These are phyloP conservation scores for Noctua janthe DNA, from an alignment of 2,888 invertebrate species.

Conservation along the genomic window DNA sequence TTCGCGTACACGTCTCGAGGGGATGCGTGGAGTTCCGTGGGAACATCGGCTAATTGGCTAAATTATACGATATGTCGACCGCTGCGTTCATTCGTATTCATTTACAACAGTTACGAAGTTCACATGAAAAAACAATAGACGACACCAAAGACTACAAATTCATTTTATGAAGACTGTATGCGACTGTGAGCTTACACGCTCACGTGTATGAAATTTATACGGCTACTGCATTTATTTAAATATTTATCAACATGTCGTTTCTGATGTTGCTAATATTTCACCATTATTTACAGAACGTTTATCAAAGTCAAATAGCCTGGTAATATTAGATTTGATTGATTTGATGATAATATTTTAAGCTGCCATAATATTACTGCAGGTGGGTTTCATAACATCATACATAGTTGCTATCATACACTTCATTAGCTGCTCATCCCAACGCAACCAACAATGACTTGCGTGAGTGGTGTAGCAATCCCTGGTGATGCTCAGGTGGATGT, in stretches of 20 bases:
- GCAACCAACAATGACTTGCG: constrained; percentile 60
- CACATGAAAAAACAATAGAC: constrained; percentile 78
- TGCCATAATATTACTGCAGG: constrained; percentile 16
- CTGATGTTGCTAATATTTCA: constrained; percentile 22
- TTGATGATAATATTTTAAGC: constrained; percentile 23
- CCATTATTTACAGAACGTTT: constrained; percentile 13
- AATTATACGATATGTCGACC: constrained; percentile 80
- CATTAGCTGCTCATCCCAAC: constrained; percentile 61
- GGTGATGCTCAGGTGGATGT: constrained; percentile 79
- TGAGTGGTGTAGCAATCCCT: constrained; percentile 67
- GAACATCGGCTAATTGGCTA: constrained; percentile 85
- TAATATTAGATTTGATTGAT: constrained; percentile 25
- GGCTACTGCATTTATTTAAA: constrained; percentile 43
- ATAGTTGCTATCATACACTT: constrained; percentile 43
- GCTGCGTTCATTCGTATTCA: constrained; percentile 80
- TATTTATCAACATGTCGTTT: constrained; percentile 29
- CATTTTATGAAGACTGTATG: constrained; percentile 58
- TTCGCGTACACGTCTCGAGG: constrained; percentile 77
- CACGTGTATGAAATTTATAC: constrained; percentile 20
- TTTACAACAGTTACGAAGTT: constrained; percentile 78
- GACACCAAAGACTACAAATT: constrained; percentile 69
- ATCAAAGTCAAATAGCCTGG: constrained; percentile 9
- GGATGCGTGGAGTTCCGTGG: constrained; percentile 81
- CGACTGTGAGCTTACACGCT: constrained; percentile 25
- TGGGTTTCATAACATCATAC: constrained; percentile 34